Base-by-base conservation (phyloP, 92 coral and sea anemone species). In the Pocillopora grandis region DNA sequence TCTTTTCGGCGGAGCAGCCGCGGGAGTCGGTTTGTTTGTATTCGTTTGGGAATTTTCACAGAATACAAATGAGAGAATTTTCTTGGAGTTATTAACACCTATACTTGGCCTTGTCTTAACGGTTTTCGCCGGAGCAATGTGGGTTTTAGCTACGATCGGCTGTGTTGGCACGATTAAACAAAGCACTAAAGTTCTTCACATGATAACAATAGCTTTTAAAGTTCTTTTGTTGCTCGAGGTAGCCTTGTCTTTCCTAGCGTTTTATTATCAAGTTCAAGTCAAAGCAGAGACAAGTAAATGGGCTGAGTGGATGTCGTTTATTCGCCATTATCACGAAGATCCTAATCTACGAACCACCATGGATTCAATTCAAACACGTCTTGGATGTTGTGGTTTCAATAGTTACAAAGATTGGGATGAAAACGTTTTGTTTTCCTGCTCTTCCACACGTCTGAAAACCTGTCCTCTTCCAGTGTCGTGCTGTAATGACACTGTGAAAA, bases 331-430 rank as follows among this genome's bases (percentile, higher is more conserved):
- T 27, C 86, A 87, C 65, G 86, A 87, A n/a, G 81, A 80, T 48
- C 75, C 81, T 0, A 83, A 79, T 23, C 60, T 87, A 56, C 63
- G 83, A 63, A 72, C 62, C 27, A 59, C 76, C 5, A 52, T 87
- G 12, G 90, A 87, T 57, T 80, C 66, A 19, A 72, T 87, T 27
- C 90, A 87, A 71, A 1, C 19, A 18, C 80, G 76, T 12, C 35
- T 87, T 2, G 27, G 65, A 18, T 87, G 90, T 33, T 87, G 90
- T 20, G 90, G 90, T 17, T 87, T 84, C 12, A 72, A 21, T n/a
- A 60, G 85, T 4, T 66, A 42, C 58, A 60, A 80, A 10, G 90
- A 87, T 58, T 87, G 90, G 90, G 17, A 66, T n/a, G 61, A 55
- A 3, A 87, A 87, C 57, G 62, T 76, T 10, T 80, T 79, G 37